Percentiles rank a stretch among this genome's conserved stretches.
These are phyloP conservation scores for Petroica traversi DNA, from an alignment of 2,113 vertebrate species.

Conservation along the genomic window DNA sequence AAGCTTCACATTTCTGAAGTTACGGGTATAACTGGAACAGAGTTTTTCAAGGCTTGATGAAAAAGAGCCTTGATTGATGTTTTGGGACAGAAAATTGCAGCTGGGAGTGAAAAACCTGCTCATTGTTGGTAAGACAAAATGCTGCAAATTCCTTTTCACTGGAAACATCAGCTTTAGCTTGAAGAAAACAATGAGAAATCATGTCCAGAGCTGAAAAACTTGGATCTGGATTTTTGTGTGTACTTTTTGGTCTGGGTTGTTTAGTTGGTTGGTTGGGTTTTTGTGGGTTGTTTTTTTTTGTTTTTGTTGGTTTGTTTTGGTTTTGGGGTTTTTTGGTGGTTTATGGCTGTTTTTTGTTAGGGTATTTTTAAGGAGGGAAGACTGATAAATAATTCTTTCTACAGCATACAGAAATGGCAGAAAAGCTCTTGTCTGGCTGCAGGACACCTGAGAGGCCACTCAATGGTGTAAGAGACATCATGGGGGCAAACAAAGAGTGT, in stretches of 20 bases:
- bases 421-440: background rate
- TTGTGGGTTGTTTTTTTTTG: no score
- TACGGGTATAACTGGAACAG: background rate
- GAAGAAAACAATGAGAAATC: background rate
- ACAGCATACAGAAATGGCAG: background rate
- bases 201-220: background rate
- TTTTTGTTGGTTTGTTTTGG: no score
- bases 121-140: background rate
- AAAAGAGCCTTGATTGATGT: background rate
- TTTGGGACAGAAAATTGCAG: background rate
- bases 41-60: no score
- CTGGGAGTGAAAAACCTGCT: background rate
- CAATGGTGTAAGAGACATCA: background rate
- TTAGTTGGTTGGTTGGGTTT: no score
- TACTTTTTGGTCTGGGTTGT: background rate
- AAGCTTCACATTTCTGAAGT: background rate
- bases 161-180: background rate
- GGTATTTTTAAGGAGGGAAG: background rate
- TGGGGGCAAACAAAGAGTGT: background rate
- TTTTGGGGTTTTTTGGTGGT: background rate
- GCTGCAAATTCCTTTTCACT: background rate
- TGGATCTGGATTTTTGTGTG: accelerated
- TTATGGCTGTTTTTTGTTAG: no score
- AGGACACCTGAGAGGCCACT: background rate
- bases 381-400: background rate